Evolutionary conservation across 2,797 vertebrate species (phyloP), one percentile per base, ranked within the genome.

Genomic region (Synanceia verrucosa): DNA sequence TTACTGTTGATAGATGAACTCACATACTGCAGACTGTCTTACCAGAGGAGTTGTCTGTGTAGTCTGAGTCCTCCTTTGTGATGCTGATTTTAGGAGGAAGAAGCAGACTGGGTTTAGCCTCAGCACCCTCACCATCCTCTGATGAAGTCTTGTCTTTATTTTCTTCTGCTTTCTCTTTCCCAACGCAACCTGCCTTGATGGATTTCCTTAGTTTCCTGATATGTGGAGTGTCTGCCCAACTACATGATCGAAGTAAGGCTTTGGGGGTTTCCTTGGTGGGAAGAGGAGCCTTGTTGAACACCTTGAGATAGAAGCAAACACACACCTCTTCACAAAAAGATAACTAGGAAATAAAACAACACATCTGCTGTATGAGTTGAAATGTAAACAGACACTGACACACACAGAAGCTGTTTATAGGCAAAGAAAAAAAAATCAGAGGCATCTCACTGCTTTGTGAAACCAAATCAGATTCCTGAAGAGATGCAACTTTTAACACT

Each of bases 1-100:
- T 6, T 13, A 7, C 3, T 46, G 5, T 44, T 61, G 1, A 31
- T 28, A n/a, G 18, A 6, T 14, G 24, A 11, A 4, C 9, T 41
- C 19, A 9, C 44, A 44, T 33, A 19, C 9, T 7, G 23, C 12
- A 24, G 29, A 19, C 14, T 0, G 39, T 13, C 79, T 65, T 28
- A 91, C 91, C 90, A 1, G 90, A 92, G 21, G 79, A 90, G 16
- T 88, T 73, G 29, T 88, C 84, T 0, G 85, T 89, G 44, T 34
- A 3, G 4, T 87, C 84, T 0, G 79, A 81, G 3, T 83, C 55
- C 2, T 85, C 84, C 0, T 6, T 11, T 4, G n/a, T 23, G 4
- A 1, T 29, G 29, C 19, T 4, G 6, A 1, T 3, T 24, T 16
- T 21, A 9, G 4, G 0, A 1, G 16, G 24, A 14, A 56, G 19